Conservation (phyloP, 2,797 vertebrate species). For the Anguilla anguilla region DNA sequence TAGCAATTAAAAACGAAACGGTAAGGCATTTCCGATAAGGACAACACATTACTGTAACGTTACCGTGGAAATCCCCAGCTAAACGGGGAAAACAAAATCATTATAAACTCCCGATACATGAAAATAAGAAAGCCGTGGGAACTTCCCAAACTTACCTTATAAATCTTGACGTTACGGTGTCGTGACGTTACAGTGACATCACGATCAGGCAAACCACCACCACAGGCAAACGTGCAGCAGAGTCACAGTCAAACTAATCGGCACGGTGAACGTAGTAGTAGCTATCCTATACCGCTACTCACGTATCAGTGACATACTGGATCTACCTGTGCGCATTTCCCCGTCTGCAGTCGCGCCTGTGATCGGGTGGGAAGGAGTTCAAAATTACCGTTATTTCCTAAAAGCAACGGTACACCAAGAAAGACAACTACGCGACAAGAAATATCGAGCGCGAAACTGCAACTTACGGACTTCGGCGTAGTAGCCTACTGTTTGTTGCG, state of each 20-base stretch:
- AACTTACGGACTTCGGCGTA: constrained; percentile 47
- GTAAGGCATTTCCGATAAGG: background rate
- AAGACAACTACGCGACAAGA: constrained; percentile 16
- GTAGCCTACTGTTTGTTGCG: background rate
- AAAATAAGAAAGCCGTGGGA: constrained; percentile 11
- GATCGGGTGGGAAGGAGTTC: background rate
- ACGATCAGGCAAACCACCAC: background rate
- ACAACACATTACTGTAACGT: background rate
- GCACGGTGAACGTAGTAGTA: background rate
- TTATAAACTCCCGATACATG: constrained; percentile 50
- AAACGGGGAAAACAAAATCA: background rate
- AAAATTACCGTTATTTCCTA: constrained; percentile 13
- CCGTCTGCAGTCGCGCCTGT: background rate
- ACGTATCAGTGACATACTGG: background rate
- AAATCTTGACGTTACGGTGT: background rate
- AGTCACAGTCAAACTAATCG: constrained; percentile 12
- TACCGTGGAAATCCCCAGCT: background rate
- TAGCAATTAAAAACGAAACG: background rate
- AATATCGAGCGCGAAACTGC: constrained; percentile 29
- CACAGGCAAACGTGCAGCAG: constrained; percentile 24
- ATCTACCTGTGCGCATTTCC: constrained; percentile 25
- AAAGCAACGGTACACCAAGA: constrained; percentile 19
- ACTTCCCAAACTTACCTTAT: constrained; percentile 17
- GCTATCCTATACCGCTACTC: background rate
- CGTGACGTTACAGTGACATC: constrained; percentile 44